A percentile compares a stretch with the other conserved stretches of the same genome.
Evolutionary conservation across 2,888 invertebrate genomes (phyloP).

Genomic region (Tetranychus truncatus): DNA sequence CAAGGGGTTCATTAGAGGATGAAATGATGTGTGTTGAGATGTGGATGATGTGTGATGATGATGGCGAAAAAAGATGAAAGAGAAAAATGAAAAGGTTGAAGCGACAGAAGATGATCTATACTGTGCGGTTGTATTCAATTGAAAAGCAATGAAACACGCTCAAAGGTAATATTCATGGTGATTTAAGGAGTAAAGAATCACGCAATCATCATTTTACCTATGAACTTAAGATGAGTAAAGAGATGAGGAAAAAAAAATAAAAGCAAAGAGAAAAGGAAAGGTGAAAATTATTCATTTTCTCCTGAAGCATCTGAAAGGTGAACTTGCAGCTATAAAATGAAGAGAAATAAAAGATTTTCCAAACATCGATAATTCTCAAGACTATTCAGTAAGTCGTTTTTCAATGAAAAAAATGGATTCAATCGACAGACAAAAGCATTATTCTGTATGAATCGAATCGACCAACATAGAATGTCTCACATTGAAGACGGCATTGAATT

Average conservation of each 20-base stretch:
- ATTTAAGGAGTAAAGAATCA: background rate
- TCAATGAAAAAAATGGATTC: no score
- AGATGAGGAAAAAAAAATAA: slow-evolving; percentile 1
- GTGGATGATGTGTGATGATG: background rate
- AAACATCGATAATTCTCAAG: no score
- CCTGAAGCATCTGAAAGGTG: background rate
- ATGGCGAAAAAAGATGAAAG: background rate
- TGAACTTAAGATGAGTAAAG: background rate
- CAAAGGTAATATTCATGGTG: no score
- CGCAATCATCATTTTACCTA: background rate
- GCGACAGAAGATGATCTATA: background rate
- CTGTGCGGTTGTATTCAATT: no score
- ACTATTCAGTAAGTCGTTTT: no score
- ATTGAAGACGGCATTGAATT: no score
- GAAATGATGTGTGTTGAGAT: background rate
- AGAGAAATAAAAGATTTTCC: no score
- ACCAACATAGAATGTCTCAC: no score
- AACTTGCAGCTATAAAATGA: no score
- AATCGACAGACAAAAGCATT: no score
- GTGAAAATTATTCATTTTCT: background rate
- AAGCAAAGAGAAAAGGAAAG: background rate
- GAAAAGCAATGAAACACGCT: no score
- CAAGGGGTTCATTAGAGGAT: background rate
- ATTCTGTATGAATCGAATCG: no score
- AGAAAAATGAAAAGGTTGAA: background rate